Percentiles rank a stretch among this genome's conserved stretches.
These are phyloP conservation scores for Cathartes aura DNA, from an alignment of 2,113 vertebrate genomes.

Conservation along the genomic window DNA sequence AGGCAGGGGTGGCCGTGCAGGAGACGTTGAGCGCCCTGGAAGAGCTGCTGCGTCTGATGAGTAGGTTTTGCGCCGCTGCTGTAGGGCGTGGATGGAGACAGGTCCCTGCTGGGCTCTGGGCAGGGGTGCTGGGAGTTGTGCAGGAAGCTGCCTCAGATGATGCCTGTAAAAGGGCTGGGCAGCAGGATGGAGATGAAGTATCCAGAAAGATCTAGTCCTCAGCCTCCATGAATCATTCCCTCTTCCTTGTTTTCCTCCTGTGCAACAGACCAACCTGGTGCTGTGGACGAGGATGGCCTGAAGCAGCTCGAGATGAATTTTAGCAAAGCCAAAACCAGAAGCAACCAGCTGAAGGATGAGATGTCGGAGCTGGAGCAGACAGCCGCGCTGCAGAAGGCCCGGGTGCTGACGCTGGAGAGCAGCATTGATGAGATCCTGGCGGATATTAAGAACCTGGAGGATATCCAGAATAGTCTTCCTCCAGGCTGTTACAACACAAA, in stretches of 20 bases:
- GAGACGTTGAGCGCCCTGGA: slow-evolving; percentile 72
- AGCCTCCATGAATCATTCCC: neutral
- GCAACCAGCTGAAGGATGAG: slow-evolving; percentile 71
- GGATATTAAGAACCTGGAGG: slow-evolving; percentile 89
- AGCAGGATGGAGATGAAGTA: neutral
- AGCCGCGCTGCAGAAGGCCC: slow-evolving; percentile 67
- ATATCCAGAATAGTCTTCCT: slow-evolving; percentile 84
- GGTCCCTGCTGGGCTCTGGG: neutral
- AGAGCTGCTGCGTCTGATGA: slow-evolving; percentile 76
- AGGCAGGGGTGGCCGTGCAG: slow-evolving; percentile 66
- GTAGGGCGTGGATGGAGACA: neutral
- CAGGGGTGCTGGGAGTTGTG: neutral
- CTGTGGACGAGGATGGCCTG: slow-evolving; percentile 77
- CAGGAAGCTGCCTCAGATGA: neutral
- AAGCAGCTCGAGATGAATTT: slow-evolving; percentile 68
- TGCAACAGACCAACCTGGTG: slow-evolving; percentile 73
- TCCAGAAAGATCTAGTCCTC: neutral
- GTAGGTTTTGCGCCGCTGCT: slow-evolving; percentile 54
- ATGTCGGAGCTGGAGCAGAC: slow-evolving; percentile 77
- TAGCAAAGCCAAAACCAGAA: slow-evolving; percentile 60
- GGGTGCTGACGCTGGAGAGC: slow-evolving; percentile 65
- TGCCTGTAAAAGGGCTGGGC: neutral
- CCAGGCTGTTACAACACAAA: slow-evolving; percentile 84
- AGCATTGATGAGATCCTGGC: slow-evolving; percentile 82
- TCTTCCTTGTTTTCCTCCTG: neutral